These are phyloP conservation scores for Rhynchomys soricoides DNA, from an alignment of 2,113 vertebrate species.

Conservation along the genomic window DNA sequence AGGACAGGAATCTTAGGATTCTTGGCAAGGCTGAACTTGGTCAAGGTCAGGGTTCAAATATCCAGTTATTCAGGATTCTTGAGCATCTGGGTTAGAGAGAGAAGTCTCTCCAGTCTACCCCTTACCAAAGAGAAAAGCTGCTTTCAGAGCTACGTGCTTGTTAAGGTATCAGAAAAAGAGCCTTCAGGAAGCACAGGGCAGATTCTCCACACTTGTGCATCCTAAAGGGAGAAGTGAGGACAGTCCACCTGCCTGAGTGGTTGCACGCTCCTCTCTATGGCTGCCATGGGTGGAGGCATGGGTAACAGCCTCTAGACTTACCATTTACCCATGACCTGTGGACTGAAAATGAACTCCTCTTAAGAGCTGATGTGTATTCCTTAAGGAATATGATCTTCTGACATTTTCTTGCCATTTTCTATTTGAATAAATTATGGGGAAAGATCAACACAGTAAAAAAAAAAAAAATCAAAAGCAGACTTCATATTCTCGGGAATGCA, in stretches of 20 bases:
- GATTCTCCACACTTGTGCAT: not conserved
- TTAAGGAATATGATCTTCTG: conserved; percentile 8
- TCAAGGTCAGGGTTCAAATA: not conserved
- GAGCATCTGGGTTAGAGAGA: not conserved
- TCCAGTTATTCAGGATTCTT: conserved; percentile 1
- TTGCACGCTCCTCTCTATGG: not conserved
- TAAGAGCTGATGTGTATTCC: not conserved
- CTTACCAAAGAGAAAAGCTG: not conserved
- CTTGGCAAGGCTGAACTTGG: not conserved
- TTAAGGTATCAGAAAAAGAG: not conserved
- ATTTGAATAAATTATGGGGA: conserved; percentile 8
- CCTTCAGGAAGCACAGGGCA: not conserved
- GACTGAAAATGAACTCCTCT: not conserved
- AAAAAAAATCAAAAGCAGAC: not conserved
- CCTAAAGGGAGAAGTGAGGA: not conserved
- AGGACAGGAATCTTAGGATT: not conserved
- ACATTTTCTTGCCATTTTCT: conserved; percentile 21
- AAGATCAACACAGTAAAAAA: not conserved
- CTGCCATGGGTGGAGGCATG: not conserved
- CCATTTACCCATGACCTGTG: not conserved
- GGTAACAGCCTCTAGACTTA: not conserved
- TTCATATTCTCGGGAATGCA: not conserved
- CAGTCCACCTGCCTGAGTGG: not conserved
- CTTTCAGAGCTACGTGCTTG: not conserved
- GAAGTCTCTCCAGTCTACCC: not conserved